Percentiles rank a stretch among this genome's conserved stretches.
Evolutionary conservation across 2,797 vertebrate genomes (phyloP).

Genomic region (Anguilla marmorata): DNA sequence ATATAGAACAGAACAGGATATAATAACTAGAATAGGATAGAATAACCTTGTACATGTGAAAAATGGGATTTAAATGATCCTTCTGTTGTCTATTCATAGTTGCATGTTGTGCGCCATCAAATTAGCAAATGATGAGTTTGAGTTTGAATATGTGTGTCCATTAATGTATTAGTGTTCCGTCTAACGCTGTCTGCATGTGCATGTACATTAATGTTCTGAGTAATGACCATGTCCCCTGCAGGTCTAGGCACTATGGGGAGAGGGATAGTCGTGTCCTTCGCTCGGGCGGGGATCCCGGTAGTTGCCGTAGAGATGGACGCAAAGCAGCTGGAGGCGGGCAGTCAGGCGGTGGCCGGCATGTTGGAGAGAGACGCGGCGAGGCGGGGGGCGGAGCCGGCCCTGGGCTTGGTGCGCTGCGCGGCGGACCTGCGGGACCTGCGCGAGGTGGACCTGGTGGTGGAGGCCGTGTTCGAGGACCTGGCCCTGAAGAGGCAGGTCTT

Average conservation of each 20-base stretch:
- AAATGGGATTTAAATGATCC: no score
- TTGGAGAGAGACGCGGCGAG: slow-evolving; percentile 77
- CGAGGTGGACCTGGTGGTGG: slow-evolving; percentile 83
- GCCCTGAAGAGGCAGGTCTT: slow-evolving; percentile 83
- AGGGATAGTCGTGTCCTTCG: slow-evolving; percentile 82
- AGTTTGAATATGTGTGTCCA: no score
- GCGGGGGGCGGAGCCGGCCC: slow-evolving; percentile 52
- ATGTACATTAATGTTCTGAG: not conserved
- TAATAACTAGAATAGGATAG: no score
- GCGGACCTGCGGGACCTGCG: slow-evolving; percentile 62
- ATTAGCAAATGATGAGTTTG: no score
- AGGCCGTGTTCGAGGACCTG: slow-evolving; percentile 93
- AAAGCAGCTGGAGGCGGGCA: slow-evolving; percentile 74
- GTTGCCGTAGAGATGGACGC: slow-evolving; percentile 82
- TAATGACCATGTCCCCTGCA: slow-evolving; percentile 49
- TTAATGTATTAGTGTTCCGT: not conserved
- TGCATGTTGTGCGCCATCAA: no score
- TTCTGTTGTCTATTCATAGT: no score
- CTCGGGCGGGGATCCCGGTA: slow-evolving; percentile 79
- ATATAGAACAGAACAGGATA: no score
- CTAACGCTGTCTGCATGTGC: not conserved
- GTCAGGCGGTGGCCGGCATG: slow-evolving; percentile 68
- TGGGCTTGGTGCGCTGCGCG: slow-evolving; percentile 68
- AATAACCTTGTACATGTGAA: no score
- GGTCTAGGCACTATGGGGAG: slow-evolving; percentile 93